These are phyloP conservation scores for Oithona nana DNA, from an alignment of 2,888 invertebrate genomes.

Conservation along the genomic window DNA sequence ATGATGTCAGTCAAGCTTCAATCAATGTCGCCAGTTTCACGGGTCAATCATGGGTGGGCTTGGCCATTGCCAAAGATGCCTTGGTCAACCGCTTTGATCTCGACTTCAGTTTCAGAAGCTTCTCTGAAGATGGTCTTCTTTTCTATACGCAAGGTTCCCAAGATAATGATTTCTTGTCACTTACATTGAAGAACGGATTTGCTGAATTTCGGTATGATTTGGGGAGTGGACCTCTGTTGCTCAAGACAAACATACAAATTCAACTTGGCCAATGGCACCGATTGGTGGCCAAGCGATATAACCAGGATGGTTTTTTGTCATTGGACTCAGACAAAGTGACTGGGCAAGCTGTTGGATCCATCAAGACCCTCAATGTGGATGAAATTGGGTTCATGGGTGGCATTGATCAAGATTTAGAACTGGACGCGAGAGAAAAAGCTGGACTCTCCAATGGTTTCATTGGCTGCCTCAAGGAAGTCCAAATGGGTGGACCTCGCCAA, in stretches of 20 bases:
- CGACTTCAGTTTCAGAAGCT: constrained; percentile 5
- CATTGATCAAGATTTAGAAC: not conserved
- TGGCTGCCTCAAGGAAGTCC: constrained; percentile 8
- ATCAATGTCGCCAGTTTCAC: constrained; percentile 7
- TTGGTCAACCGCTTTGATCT: constrained; percentile 3
- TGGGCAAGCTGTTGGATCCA: not conserved
- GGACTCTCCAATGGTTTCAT: constrained; percentile 3
- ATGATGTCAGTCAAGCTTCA: constrained; percentile 1
- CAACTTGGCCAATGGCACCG: constrained; percentile 1
- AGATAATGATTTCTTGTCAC: constrained; percentile 2
- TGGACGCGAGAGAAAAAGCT: not conserved
- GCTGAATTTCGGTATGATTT: constrained; percentile 10
- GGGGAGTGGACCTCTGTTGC: constrained; percentile 7
- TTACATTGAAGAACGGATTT: constrained; percentile 2
- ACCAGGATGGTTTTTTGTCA: constrained; percentile 7
- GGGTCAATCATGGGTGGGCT: not conserved
- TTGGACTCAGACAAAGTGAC: constrained; percentile 9
- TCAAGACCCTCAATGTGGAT: constrained; percentile 2
- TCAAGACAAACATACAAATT: not conserved
- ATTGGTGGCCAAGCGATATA: constrained; percentile 6
- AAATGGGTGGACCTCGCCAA: not conserved
- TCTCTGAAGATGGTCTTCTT: constrained; percentile 2
- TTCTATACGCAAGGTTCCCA: not conserved
- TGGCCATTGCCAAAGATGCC: not conserved
- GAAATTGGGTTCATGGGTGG: constrained; percentile 1